Percentiles rank a stretch among this genome's conserved stretches.
phyloP scores from a whole-genome alignment of 2,888 invertebrate species.

The Lasius fuliginosus region DNA sequence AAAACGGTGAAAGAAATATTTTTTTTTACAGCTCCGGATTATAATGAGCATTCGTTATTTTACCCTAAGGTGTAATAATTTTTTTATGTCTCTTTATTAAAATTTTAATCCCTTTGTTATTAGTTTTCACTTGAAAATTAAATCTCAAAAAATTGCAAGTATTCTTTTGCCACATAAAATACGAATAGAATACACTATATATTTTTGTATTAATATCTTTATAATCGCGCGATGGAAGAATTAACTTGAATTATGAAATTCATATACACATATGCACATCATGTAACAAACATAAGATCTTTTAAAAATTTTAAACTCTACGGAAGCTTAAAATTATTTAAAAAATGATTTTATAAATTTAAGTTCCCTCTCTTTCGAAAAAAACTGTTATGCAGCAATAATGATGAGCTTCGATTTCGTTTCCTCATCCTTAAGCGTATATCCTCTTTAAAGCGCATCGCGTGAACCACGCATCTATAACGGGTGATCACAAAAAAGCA shows the following conservation, averaged over 20 bases:
- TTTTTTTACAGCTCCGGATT: constrained; percentile 33
- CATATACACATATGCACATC: background rate
- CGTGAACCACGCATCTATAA: constrained; percentile 45
- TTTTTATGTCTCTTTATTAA: constrained; percentile 47
- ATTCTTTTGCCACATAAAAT: background rate
- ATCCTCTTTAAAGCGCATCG: constrained; percentile 51
- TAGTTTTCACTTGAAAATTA: constrained; percentile 14
- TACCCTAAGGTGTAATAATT: constrained; percentile 36
- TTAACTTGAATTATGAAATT: background rate
- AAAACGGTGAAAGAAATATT: constrained; percentile 31
- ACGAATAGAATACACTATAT: background rate
- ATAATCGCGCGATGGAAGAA: background rate
- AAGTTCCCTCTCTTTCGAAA: background rate
- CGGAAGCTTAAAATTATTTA: background rate
- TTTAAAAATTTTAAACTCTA: background rate
- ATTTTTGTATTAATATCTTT: background rate
- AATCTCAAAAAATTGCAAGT: background rate
- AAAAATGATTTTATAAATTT: background rate
- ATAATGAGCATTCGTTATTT: constrained; percentile 25
- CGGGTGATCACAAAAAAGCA: constrained; percentile 43
- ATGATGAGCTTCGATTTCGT: background rate
- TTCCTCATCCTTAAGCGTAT: constrained; percentile 43
- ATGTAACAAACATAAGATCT: background rate
- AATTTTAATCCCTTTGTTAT: constrained; percentile 30
- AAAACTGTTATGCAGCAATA: background rate